Base-by-base conservation (phyloP, 2,113 vertebrate genomes). In the Arenaria interpres region DNA sequence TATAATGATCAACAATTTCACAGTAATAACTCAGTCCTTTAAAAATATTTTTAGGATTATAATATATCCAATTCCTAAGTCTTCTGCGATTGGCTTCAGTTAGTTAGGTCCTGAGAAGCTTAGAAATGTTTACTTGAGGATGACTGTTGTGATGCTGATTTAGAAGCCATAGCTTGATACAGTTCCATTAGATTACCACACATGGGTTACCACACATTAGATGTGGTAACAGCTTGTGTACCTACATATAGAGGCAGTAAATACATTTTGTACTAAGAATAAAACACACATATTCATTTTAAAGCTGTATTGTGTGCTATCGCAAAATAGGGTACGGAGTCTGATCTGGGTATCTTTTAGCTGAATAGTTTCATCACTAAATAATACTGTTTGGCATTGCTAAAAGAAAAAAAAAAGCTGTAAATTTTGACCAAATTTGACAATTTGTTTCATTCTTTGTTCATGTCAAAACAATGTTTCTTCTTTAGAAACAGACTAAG, bases 1-100 rank as follows among this genome's bases (percentile, higher is more conserved):
- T 88, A 72, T 72, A 81, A 81, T 24, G 21, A 95, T 85, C 39
- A 51, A 90, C 41, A 88, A 71, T 71, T 83, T 88, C 91, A 97
- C 66, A 67, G 24, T 45, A 93, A 48, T 75, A 85, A 57, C 13
- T 22, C 25, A 94, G 30, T 71, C 12, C 74, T 87, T 93, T 48
- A 14, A 57, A 69, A 89, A n/a, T 66, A 89, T 59, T 90, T 71
- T 60, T 81, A 25, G 28, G 30, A 62, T 90, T 54, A 32, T n/a
- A 84, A 37, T 25, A 62, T 19, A 63, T 48, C 14, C 4, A 15
- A 11, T 69, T 86, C 28, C 11, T 48, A 86, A 89, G 35, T 66
- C 39, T 86, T 66, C 46, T 45, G 15, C 9, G 50, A 89, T 23
- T 56, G 51, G 14, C 15, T 64, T 66, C 50, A 69, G 28, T 28